Evolutionary conservation across 2,113 vertebrate genomes (phyloP), one percentile per base, ranked within the genome.

Genomic region (Elaphurus davidianus): DNA sequence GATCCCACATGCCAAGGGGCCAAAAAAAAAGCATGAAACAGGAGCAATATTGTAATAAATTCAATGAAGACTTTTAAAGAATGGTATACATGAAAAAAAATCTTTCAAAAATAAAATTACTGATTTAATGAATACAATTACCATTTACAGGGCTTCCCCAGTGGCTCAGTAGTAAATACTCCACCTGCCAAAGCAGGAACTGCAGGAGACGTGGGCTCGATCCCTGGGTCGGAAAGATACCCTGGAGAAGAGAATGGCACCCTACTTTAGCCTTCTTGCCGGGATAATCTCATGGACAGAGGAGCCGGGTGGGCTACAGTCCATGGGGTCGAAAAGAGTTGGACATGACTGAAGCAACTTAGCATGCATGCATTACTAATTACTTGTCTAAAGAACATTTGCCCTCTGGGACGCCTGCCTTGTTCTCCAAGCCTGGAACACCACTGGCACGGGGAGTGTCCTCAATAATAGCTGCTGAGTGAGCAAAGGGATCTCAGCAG

Each of bases 191-290:
- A 71, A 71, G n/a, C 17, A 71, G 64, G 4, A 71, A 9, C 64
- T 36, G 9, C 64, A 71, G 19, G n/a, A 71, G 64, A 71, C 21
- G 2, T 23, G n/a, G 19, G 19, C n/a, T 6, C 0, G 0, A 36
- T 71, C n/a, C 19, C n/a, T 40, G 10, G 4, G 2, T 71, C 0
- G 2, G 19, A 19, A 23, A 71, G n/a, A 6, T 9, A 6, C 64
- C 67, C 67, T 40, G 19, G 67, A 71, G 67, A 40, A 71, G 19
- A 40, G n/a, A 23, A 12, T 12, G 19, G n/a, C n/a, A 71, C 67
- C n/a, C 5, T n/a, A 40, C 67, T 71, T 71, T 19, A 71, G 67
- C n/a, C 64, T 71, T 71, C 64, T 36, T 40, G 67, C 67, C 0
- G 0, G 67, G 67, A 40, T 40, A 40, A 23, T 40, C 19, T 71